Conservation (phyloP, 2,797 vertebrate species). For the Pachyuromys duprasi region DNA sequence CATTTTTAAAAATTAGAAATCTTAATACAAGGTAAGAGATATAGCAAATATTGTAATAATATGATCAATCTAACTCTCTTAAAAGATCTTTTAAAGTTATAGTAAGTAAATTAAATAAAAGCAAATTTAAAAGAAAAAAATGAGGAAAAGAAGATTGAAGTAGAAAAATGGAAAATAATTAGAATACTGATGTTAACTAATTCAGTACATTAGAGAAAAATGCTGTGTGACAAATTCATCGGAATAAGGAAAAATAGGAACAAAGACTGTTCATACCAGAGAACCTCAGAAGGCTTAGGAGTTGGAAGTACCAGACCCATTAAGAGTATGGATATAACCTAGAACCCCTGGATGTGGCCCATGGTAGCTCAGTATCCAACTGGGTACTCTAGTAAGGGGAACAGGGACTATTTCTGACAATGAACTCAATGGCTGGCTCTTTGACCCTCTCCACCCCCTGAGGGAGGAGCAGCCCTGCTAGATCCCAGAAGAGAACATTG, state of each 20-base stretch:
- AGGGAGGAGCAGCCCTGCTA: no score
- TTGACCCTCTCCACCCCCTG: no score
- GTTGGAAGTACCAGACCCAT: background rate
- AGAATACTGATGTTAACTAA: background rate
- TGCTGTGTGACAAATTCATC: background rate
- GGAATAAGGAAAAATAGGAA: background rate
- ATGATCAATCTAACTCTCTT: background rate
- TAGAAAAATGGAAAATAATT: background rate
- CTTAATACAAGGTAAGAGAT: background rate
- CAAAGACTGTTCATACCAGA: background rate
- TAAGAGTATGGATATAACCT: no score
- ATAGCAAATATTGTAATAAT: conserved; percentile 12
- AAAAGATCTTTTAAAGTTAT: background rate
- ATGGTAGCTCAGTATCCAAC: no score
- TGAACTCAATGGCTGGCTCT: no score
- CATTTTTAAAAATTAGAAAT: background rate
- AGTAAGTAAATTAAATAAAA: background rate
- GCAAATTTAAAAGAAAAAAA: conserved; percentile 9
- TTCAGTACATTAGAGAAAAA: background rate
- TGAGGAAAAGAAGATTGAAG: background rate
- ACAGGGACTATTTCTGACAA: no score
- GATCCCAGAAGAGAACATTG: no score
- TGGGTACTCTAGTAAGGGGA: no score
- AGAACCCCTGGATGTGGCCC: no score
- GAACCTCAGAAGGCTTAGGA: background rate